Evolutionary conservation across 2,797 vertebrate genomes (phyloP).

Genomic region (Oophaga sylvatica): DNA sequence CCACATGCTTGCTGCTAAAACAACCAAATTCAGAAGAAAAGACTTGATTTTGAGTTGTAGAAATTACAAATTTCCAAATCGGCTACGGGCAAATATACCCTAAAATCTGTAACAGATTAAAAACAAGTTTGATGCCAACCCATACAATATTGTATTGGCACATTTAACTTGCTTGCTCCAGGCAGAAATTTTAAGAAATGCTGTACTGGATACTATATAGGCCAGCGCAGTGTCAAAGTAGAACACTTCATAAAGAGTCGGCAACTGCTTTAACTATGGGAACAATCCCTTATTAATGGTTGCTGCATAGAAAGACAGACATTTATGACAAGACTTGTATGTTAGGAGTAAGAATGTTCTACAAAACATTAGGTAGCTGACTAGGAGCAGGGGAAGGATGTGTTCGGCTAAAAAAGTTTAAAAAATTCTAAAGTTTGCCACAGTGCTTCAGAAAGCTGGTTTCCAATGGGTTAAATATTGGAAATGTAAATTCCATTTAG

Average conservation of each 20-base stretch:
- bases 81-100: too few species aligned
- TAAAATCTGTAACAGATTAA: too few species aligned
- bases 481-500: conserved; percentile 52
- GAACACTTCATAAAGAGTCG: background rate
- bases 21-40: too few species aligned
- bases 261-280: background rate
- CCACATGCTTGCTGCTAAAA: background rate
- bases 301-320: background rate
- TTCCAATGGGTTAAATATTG: conserved; percentile 33
- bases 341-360: background rate
- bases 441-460: background rate
- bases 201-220: too few species aligned
- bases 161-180: too few species aligned
- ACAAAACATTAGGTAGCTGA: background rate
- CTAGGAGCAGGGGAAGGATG: background rate
- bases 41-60: too few species aligned
- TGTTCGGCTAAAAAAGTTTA: background rate
- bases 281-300: background rate
- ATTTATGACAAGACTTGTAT: background rate
- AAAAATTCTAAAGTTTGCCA: background rate
- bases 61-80: too few species aligned
- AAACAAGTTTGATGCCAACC: too few species aligned
- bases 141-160: too few species aligned
- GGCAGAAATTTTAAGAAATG: too few species aligned
- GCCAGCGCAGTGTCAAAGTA: too few species aligned